Evolutionary conservation across 2,888 invertebrate genomes (phyloP), one percentile per base, ranked within the genome.

Genomic region (Apoderus coryli): DNA sequence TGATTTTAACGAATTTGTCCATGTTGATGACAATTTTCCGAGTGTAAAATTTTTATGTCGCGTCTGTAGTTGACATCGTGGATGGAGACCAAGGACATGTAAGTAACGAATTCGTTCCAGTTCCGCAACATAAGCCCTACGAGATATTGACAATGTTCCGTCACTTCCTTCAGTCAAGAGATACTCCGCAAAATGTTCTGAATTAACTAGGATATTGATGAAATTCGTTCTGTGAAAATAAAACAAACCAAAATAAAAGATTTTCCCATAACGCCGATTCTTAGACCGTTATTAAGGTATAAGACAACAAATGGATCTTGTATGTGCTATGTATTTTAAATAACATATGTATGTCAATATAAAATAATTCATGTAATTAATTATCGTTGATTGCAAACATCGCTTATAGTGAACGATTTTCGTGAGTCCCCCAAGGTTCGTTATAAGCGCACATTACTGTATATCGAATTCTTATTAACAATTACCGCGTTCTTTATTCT

Each of bases 401-500:
- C 19, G 19, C 19, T 19, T 19, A 19, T 19, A 9, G 10, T 24
- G 25, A 9, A 24, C 25, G 7, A 24, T 24, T 24, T 24, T 24
- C 10, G 10, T 24, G 7, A 19, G 19, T 19, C n/a, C 19, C 7
- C n/a, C n/a, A n/a, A 19, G 19, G 19, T 19, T 19, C 19, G 19
- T 19, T 19, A 19, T 19, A 19, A 19, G 19, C 19, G 19, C 7
- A 19, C 19, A 19, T 19, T 19, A 19, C 19, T 19, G 19, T 19
- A 19, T n/a, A n/a, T n/a, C n/a, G n/a, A n/a, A n/a, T n/a, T n/a
- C n/a, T n/a, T n/a, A n/a, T n/a, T n/a, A n/a, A n/a, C n/a, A n/a
- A n/a, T n/a, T n/a, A n/a, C n/a, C n/a, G n/a, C n/a, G n/a, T n/a
- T n/a, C n/a, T n/a, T n/a, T n/a, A n/a, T n/a, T n/a, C n/a, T n/a